Percentiles rank a stretch among this genome's conserved stretches.
Conservation (phyloP, 1,140 invertebrate genomes). For the Araneus ventricosus region DNA sequence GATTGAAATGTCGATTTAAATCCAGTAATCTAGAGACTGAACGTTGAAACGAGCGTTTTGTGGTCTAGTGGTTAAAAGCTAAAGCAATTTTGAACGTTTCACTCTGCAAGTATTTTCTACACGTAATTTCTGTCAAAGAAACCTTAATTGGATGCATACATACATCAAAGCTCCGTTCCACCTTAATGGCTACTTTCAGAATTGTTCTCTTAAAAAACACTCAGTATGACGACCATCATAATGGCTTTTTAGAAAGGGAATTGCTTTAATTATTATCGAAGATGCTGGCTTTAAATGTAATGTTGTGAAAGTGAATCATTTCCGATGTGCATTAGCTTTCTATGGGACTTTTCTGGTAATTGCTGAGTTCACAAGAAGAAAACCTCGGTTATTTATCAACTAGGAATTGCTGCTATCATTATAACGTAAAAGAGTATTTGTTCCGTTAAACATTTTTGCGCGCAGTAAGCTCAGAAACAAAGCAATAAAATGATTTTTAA, state of each 20-base stretch:
- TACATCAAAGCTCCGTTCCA: not conserved
- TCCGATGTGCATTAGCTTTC: not conserved
- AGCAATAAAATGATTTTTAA: not conserved
- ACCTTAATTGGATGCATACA: conserved; percentile 22
- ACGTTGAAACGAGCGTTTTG: not conserved
- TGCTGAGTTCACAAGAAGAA: not conserved
- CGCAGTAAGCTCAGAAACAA: not conserved
- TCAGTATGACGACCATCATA: not conserved
- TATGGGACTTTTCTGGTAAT: not conserved
- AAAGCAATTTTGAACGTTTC: not conserved
- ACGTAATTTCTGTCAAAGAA: conserved; percentile 31
- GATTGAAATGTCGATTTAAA: conserved; percentile 35
- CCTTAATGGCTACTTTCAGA: not conserved
- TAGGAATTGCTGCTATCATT: not conserved
- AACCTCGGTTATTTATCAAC: not conserved
- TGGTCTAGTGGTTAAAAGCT: conserved; percentile 7
- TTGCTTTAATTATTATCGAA: conserved; percentile 27
- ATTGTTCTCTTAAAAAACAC: not conserved
- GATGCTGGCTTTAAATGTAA: not conserved
- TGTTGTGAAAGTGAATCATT: not conserved
- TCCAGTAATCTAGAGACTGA: not conserved
- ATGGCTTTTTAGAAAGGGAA: not conserved
- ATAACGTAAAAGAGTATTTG: not conserved
- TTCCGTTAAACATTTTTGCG: not conserved
- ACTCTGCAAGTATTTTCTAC: not conserved